phyloP scores from a whole-genome alignment of 1,140 invertebrate genomes.

The Trachelipus rathkii region DNA sequence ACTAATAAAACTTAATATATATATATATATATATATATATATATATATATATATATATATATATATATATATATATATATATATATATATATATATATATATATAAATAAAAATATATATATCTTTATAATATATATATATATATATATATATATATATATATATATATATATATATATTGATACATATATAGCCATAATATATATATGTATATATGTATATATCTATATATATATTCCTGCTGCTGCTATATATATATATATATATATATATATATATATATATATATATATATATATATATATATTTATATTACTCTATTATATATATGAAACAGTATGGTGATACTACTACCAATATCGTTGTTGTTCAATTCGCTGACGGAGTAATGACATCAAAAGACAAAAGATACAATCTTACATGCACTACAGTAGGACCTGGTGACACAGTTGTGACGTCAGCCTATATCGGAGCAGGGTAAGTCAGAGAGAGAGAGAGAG shows the following conservation, averaged over 20 bases:
- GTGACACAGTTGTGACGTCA: constrained; percentile 86
- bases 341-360: constrained; percentile 90
- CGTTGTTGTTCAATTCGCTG: constrained; percentile 87
- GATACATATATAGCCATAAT: not conserved
- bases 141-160: too few relatives aligned
- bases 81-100: not conserved
- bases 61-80: too few relatives aligned
- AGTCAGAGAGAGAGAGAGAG: constrained; percentile 42
- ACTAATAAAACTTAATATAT: too few relatives aligned
- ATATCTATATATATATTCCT: not conserved
- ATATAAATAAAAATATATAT: not conserved
- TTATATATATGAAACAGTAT: constrained; percentile 52
- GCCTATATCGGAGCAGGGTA: constrained; percentile 89
- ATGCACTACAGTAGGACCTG: constrained; percentile 81
- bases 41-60: not conserved
- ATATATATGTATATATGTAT: not conserved
- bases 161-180: constrained; percentile 8
- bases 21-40: not conserved
- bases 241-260: too few relatives aligned
- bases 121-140: too few relatives aligned
- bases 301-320: not conserved
- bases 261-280: too few relatives aligned
- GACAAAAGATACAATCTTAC: constrained; percentile 90
- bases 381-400: constrained; percentile 82
- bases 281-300: not conserved